A percentile compares a stretch with the other conserved stretches of the same genome.
Conservation (phyloP, 2,888 invertebrate genomes). For the Cyclophora albipunctata region DNA sequence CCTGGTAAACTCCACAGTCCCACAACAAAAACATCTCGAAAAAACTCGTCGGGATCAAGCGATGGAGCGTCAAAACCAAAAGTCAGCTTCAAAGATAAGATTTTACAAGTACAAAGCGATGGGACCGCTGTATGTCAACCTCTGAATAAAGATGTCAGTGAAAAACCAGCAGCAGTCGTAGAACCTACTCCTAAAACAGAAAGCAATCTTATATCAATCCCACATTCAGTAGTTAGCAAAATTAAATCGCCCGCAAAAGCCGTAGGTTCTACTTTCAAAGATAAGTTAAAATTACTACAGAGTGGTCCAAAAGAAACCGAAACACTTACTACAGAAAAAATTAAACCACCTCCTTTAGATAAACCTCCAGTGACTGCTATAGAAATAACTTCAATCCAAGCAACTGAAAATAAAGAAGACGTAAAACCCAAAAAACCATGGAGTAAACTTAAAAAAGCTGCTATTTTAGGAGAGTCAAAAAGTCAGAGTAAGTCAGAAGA, state of each 20-base stretch:
- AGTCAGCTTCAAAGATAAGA: constrained; percentile 78
- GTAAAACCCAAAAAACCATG: constrained; percentile 78
- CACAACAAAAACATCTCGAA: constrained; percentile 61
- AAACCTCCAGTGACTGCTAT: constrained; percentile 41
- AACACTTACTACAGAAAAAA: constrained; percentile 35
- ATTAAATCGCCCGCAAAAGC: constrained; percentile 70
- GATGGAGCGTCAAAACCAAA: constrained; percentile 67
- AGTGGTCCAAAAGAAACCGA: constrained; percentile 52
- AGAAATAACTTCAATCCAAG: constrained; percentile 47
- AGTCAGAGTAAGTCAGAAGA: constrained; percentile 56
- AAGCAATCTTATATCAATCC: constrained; percentile 64
- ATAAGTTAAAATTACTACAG: constrained; percentile 68
- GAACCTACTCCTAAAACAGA: constrained; percentile 67
- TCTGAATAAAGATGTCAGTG: constrained; percentile 52
- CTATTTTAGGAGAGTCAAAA: constrained; percentile 74
- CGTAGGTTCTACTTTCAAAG: constrained; percentile 64
- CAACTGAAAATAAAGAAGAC: constrained; percentile 47
- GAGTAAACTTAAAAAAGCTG: constrained; percentile 86
- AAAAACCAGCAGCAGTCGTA: constrained; percentile 61
- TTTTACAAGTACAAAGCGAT: constrained; percentile 74
- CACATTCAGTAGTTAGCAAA: constrained; percentile 70
- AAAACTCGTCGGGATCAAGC: constrained; percentile 66
- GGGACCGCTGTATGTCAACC: constrained; percentile 67
- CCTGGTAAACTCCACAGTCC: constrained; percentile 69
- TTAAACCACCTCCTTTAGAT: constrained; percentile 37